Conservation (phyloP, 2,113 vertebrate genomes). For the Etheostoma spectabile region DNA sequence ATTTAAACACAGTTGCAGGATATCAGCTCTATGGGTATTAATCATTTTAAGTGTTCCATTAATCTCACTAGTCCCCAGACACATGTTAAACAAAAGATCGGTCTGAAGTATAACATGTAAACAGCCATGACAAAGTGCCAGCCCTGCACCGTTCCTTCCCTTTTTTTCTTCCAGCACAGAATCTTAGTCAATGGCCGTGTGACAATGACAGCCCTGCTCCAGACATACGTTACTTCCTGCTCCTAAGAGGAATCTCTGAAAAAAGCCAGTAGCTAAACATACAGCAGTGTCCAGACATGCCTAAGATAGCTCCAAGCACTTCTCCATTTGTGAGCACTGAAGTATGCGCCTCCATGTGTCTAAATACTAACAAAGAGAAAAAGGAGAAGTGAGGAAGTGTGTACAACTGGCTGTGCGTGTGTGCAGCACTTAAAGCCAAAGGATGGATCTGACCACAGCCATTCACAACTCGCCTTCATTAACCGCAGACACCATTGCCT, state of each 20-base stretch:
- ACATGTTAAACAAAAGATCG: conserved; percentile 7
- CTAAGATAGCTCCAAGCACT: conserved; percentile 79
- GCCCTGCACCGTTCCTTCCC: conserved; percentile 46
- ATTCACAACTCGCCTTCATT: conserved; percentile 55
- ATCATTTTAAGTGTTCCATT: conserved; percentile 22
- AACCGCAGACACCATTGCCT: conserved; percentile 42
- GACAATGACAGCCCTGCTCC: conserved; percentile 66
- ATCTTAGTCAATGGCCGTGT: conserved; percentile 71
- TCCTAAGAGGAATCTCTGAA: conserved; percentile 76
- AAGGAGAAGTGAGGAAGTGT: conserved; percentile 75
- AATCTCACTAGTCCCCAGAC: conserved; percentile 1
- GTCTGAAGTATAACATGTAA: conserved; percentile 34
- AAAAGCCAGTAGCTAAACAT: conserved; percentile 80
- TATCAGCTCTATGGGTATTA: conserved; percentile 3
- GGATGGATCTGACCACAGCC: conserved; percentile 47
- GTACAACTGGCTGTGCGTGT: conserved; percentile 35
- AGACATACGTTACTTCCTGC: conserved; percentile 75
- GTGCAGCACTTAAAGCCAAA: conserved; percentile 43
- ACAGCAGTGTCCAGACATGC: conserved; percentile 82
- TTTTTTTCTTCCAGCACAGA: conserved; percentile 47
- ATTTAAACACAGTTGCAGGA: neutral
- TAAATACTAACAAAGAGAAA: conserved; percentile 56
- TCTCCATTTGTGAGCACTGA: conserved; percentile 73
- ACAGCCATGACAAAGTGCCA: conserved; percentile 44
- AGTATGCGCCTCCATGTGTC: conserved; percentile 46